Conservation (phyloP, 1,140 invertebrate genomes). For the Trissolcus basalis region DNA sequence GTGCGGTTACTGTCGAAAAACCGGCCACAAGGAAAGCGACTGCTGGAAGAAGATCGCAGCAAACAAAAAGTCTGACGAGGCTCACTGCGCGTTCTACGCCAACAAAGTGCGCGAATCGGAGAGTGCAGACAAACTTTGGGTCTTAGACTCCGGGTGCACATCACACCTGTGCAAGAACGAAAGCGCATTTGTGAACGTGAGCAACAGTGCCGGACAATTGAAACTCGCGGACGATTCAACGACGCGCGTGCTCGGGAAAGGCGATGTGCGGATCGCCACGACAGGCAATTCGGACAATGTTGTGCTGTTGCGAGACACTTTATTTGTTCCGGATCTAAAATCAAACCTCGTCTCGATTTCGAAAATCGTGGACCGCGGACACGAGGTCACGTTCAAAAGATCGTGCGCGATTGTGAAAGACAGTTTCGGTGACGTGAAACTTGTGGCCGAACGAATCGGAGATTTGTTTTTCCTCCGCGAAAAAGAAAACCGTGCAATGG, state of each 20-base stretch:
- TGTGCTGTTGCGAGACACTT: neutral
- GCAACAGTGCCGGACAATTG: neutral
- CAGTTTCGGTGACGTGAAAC: neutral
- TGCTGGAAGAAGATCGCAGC: neutral
- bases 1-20: neutral
- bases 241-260: neutral
- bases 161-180: slow-evolving; percentile 9
- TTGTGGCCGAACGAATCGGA: slow-evolving; percentile 2
- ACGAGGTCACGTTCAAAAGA: slow-evolving; percentile 3
- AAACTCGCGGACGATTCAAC: neutral
- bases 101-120: neutral
- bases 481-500: neutral
- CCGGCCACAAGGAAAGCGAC: neutral
- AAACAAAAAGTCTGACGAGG: neutral
- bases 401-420: neutral
- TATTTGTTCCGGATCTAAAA: neutral
- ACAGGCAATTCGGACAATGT: neutral
- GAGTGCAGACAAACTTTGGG: slow-evolving; percentile 2
- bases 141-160: slow-evolving; percentile 21
- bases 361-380: slow-evolving; percentile 7
- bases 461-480: slow-evolving; percentile 6
- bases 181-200: neutral
- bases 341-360: neutral
- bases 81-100: neutral
- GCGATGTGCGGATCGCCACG: neutral